phyloP scores from a whole-genome alignment of 1,140 invertebrate genomes.

The Drosophila trapezifrons region DNA sequence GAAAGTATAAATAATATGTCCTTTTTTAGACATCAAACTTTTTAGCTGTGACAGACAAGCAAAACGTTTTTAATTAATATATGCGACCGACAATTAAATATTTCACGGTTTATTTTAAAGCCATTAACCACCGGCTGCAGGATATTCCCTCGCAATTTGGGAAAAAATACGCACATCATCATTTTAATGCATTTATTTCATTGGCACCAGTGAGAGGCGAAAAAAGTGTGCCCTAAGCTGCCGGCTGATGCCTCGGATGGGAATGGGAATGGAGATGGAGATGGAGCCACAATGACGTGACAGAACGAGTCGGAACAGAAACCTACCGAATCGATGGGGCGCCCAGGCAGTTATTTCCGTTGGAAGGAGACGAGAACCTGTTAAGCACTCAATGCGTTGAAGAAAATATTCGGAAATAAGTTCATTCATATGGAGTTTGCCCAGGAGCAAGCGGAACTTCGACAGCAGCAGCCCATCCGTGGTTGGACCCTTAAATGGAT shows the following conservation, averaged over 20 bases:
- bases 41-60: neutral
- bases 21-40: neutral
- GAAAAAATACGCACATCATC: conserved; percentile 31
- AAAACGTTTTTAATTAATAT: conserved; percentile 17
- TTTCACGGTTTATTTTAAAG: conserved; percentile 25
- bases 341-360: conserved; percentile 60
- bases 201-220: conserved; percentile 1
- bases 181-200: conserved; percentile 43
- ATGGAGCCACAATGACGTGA: conserved; percentile 47
- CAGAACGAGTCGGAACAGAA: conserved; percentile 20
- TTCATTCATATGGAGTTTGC: conserved; percentile 58
- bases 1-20: neutral
- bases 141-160: neutral
- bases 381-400: conserved; percentile 62
- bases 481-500: conserved; percentile 70
- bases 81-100: conserved; percentile 11
- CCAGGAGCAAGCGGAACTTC: conserved; percentile 6
- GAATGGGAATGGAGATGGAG: neutral
- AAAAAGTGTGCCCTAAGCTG: conserved; percentile 22
- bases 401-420: conserved; percentile 73
- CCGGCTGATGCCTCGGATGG: conserved; percentile 17
- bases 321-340: conserved; percentile 42
- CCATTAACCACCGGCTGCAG: conserved; percentile 10
- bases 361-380: conserved; percentile 41
- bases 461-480: conserved; percentile 9